Conservation (phyloP, 1,140 invertebrate species). For the Gerris buenoi region DNA sequence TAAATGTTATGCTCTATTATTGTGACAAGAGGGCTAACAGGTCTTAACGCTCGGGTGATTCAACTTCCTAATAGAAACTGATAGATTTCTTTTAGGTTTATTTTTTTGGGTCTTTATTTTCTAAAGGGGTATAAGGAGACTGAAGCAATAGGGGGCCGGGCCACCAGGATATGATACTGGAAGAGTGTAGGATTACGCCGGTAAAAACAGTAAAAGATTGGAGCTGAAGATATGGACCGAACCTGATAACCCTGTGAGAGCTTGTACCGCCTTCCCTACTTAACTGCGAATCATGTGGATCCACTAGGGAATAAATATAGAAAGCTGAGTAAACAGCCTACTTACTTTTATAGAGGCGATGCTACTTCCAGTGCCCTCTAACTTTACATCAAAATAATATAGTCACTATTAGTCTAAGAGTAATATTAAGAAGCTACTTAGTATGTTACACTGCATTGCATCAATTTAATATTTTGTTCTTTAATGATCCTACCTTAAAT, state of each 20-base stretch:
- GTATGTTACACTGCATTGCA: too few relatives aligned
- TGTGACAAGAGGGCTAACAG: background rate
- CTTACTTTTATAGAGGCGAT: too few relatives aligned
- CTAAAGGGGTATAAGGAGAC: background rate
- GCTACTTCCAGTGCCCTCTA: too few relatives aligned
- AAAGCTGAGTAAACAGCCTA: too few relatives aligned
- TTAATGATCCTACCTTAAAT: too few relatives aligned
- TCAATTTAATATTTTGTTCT: too few relatives aligned
- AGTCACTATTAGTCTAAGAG: too few relatives aligned
- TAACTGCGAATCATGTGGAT: background rate
- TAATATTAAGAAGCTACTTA: too few relatives aligned
- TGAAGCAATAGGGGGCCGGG: background rate
- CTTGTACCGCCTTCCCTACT: background rate
- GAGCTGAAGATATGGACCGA: background rate
- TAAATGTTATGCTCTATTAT: background rate
- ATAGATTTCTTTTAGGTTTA: background rate
- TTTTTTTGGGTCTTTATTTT: background rate
- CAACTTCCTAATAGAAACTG: background rate
- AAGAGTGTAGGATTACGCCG: background rate
- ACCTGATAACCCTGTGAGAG: background rate
- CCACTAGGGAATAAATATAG: too few relatives aligned
- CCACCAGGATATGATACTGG: background rate
- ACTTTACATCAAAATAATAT: too few relatives aligned
- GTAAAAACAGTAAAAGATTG: background rate
- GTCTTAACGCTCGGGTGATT: background rate